Base-by-base conservation (phyloP, 2,888 invertebrate species). In the Eilema sororculum region DNA sequence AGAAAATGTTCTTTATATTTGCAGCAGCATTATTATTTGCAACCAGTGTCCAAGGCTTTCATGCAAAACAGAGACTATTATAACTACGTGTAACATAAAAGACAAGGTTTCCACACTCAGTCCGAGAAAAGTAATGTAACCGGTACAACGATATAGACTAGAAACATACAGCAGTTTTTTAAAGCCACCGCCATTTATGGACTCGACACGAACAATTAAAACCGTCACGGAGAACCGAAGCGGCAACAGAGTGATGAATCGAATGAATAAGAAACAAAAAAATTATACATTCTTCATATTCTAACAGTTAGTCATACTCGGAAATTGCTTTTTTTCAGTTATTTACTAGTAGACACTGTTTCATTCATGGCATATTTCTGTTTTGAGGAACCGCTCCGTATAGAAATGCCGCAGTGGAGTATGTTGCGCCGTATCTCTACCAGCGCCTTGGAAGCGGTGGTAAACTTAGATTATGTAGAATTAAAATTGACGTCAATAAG, bases 201-300 rank as follows among this genome's bases (percentile, higher is more conserved):
- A 33, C 22, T 65, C 41, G 6, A 57, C 62, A 24, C 59, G 37
- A 68, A 52, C 61, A 69, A 69, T 69, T 69, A 69, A 56, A 69
- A 41, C 33, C 28, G 60, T 57, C 69, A 69, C 62, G 65, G 65
- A 61, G 52, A 60, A 25, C 63, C 64, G 60, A 33, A 56, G 24
- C 65, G 60, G 59, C 62, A 56, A 52, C 37, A 52, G 56, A 61
- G 16, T 33, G 22, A 56, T 33, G 46, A 30, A 61, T 61, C 52
- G 62, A 62, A 62, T 58, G 62, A 63, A 62, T 30, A 60, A 61
- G 41, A 25, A 57, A 57, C 25, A 62, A 68, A n/a, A n/a, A 62
- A 63, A 20, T 33, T 30, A 22, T 30, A 20, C 46, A 66, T 58
- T 41, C 20, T 59, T 58, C 25, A 58, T 41, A 10, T 24, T 37